Evolutionary conservation across 2,113 vertebrate genomes (phyloP).

Genomic region (Calidris pygmaea): DNA sequence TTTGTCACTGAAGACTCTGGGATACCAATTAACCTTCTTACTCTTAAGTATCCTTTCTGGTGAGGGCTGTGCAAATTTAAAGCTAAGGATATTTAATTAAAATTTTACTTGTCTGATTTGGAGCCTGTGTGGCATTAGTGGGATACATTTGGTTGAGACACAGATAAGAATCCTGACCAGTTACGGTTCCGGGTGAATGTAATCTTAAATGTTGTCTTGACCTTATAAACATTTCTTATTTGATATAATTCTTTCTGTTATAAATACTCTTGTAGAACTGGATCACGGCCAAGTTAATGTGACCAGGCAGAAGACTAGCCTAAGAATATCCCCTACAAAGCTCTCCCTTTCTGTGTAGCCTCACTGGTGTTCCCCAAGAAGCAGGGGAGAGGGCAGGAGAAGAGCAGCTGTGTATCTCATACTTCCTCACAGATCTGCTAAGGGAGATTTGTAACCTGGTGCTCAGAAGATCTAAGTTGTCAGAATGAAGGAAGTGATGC

Average conservation of each 20-base stretch:
- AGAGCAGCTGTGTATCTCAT: background rate
- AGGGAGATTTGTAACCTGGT: background rate
- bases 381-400: background rate
- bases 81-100: background rate
- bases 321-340: background rate
- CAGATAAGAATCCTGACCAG: background rate
- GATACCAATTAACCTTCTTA: constrained; percentile 83
- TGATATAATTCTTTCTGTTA: background rate
- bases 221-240: background rate
- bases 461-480: background rate
- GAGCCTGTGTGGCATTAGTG: background rate
- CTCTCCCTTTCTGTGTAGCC: background rate
- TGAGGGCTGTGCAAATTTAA: background rate
- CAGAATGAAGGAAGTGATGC: background rate
- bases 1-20: constrained; percentile 73
- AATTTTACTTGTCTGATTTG: background rate
- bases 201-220: background rate
- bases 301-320: background rate
- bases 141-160: background rate
- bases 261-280: background rate
- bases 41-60: constrained; percentile 84
- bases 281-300: background rate
- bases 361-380: background rate
- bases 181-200: background rate
- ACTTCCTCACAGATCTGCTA: background rate